Conservation (phyloP, 1,140 invertebrate genomes). For the Parasteatoda tepidariorum region DNA sequence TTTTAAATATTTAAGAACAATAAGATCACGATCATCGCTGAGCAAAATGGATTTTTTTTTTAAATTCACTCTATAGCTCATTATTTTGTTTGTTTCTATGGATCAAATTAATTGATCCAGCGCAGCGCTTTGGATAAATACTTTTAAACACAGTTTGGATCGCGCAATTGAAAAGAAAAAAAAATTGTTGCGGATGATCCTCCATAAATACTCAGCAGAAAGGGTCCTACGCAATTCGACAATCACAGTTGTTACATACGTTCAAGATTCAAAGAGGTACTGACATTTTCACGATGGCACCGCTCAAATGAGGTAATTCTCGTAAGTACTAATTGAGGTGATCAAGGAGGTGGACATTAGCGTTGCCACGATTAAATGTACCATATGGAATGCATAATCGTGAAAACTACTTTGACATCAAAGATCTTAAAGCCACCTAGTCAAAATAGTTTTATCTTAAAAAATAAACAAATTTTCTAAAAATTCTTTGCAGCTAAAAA, state of each 20-base stretch:
- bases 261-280: slow-evolving; percentile 5
- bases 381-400: background rate
- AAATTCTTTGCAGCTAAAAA: too few relatives aligned
- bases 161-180: slow-evolving; percentile 29
- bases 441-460: too few relatives aligned
- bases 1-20: slow-evolving; percentile 54
- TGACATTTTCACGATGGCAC: background rate
- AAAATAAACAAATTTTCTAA: too few relatives aligned
- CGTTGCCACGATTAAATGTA: too few relatives aligned
- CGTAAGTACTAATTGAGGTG: slow-evolving; percentile 37
- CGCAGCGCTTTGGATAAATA: slow-evolving; percentile 42
- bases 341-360: background rate
- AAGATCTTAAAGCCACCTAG: too few relatives aligned
- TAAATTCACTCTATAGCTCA: slow-evolving; percentile 56
- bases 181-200: slow-evolving; percentile 18
- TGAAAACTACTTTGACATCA: too few relatives aligned
- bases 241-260: background rate
- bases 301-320: slow-evolving; percentile 52
- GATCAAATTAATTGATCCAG: slow-evolving; percentile 17
- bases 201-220: slow-evolving; percentile 44
- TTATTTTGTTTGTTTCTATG: slow-evolving; percentile 18
- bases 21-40: slow-evolving; percentile 49
- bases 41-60: slow-evolving; percentile 44
- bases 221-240: background rate
- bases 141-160: slow-evolving; percentile 34